A percentile compares a stretch with the other conserved stretches of the same genome.
Evolutionary conservation across 2,113 vertebrate genomes (phyloP).

Genomic region (Serilophus lunatus): DNA sequence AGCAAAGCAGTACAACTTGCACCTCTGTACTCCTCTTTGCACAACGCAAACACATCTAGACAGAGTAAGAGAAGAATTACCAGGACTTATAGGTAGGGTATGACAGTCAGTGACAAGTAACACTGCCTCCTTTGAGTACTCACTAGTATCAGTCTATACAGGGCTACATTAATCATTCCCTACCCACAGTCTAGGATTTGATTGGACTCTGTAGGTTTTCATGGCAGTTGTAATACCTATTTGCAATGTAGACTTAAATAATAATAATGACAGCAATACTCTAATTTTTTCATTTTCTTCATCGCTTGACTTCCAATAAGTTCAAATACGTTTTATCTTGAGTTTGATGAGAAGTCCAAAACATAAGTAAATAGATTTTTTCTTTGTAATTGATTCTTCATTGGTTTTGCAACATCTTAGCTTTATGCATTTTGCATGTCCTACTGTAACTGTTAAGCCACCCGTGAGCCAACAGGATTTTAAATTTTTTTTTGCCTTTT

Average conservation of each 20-base stretch:
- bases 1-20: background rate
- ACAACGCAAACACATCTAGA: background rate
- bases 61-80: background rate
- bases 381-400: background rate
- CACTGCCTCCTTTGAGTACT: background rate
- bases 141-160: background rate
- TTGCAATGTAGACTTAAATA: background rate
- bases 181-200: background rate
- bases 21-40: background rate
- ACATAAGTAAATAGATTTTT: background rate
- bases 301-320: background rate
- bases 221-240: background rate
- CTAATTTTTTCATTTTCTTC: background rate
- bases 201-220: background rate
- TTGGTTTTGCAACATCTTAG: background rate
- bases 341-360: background rate
- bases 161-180: background rate
- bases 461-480: background rate
- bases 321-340: background rate
- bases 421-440: background rate
- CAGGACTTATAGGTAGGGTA: background rate
- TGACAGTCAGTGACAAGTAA: background rate
- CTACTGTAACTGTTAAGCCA: background rate
- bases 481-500: background rate
- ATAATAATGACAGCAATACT: background rate